Percentiles rank a stretch among this genome's conserved stretches.
phyloP scores from a whole-genome alignment of 1,140 invertebrate species.

The Trichoplusia ni region DNA sequence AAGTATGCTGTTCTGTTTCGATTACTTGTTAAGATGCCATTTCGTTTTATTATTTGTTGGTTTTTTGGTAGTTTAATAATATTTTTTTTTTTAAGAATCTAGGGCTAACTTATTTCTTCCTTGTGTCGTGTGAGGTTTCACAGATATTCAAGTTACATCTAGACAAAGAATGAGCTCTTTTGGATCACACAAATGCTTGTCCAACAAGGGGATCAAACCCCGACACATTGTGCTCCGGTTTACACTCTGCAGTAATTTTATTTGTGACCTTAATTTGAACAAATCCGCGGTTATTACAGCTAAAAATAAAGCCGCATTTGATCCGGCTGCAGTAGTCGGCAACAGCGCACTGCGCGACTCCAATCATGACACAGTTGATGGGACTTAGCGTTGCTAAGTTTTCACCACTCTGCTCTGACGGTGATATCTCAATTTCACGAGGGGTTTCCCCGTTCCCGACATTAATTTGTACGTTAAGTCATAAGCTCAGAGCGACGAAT shows the following conservation, averaged over 20 bases:
- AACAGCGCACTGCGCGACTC: constrained; percentile 43
- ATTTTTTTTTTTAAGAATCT: too few species aligned
- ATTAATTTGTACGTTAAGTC: constrained; percentile 57
- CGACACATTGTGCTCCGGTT: too few species aligned
- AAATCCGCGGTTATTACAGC: constrained; percentile 9
- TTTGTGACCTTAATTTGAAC: neutral
- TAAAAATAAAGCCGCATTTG: constrained; percentile 31
- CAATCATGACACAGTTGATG: constrained; percentile 56
- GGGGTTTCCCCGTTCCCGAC: constrained; percentile 61
- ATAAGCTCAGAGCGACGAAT: constrained; percentile 32
- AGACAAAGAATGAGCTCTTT: too few species aligned
- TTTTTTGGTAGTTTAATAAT: too few species aligned
- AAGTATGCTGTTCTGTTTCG: constrained; percentile 22
- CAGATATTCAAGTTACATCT: too few species aligned
- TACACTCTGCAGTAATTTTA: too few species aligned
- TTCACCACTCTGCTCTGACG: constrained; percentile 62
- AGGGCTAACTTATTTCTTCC: too few species aligned
- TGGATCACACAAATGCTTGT: too few species aligned
- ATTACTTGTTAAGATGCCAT: constrained; percentile 15
- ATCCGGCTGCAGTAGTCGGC: constrained; percentile 38
- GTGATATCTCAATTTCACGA: constrained; percentile 69
- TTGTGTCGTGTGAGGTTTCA: too few species aligned
- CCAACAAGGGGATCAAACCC: too few species aligned
- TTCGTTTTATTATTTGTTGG: too few species aligned
- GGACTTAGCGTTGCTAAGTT: constrained; percentile 75